Base-by-base conservation (phyloP, 37 sponge, comb jelly and placozoan genomes). In the Crambe crambe region DNA sequence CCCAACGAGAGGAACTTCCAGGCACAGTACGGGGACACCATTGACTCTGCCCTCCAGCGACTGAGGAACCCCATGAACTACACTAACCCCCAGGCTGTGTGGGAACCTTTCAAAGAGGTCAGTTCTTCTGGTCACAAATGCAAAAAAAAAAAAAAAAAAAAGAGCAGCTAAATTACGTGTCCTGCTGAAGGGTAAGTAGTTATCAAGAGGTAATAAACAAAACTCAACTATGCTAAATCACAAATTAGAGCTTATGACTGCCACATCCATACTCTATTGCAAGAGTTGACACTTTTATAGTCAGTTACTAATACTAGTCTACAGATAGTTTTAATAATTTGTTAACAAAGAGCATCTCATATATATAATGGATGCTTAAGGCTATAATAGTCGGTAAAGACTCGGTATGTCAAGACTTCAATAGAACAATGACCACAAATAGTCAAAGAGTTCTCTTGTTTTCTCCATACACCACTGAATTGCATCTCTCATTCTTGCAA, bases 91-190 rank as follows among this genome's bases (percentile, higher is more conserved):
- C 88, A 87, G 56, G 64, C 54, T 32, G 83, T 85, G 42, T 94
- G 95, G 95, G 95, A 89, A 38, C 91, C 91, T 22, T 94, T 94
- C 68, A 94, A 87, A 74, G 89, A 94, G 74, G 95, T 90, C 30
- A 88, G 74, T 26, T 15, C 15, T 27, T n/a, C n/a, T n/a, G n/a
- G n/a, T n/a, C n/a, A n/a, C n/a, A n/a, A n/a, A n/a, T n/a, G n/a
- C n/a, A n/a, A n/a, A n/a, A n/a, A n/a, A n/a, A n/a, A n/a, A n/a
- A n/a, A n/a, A n/a, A n/a, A n/a, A n/a, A n/a, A n/a, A n/a, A n/a
- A n/a, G n/a, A n/a, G n/a, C n/a, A n/a, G n/a, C n/a, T n/a, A n/a
- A n/a, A n/a, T n/a, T n/a, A n/a, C n/a, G n/a, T n/a, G n/a, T n/a
- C n/a, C n/a, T n/a, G n/a, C n/a, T n/a, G n/a, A n/a, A n/a, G n/a